Base-by-base conservation (phyloP, 2,113 vertebrate species). In the Ageneiosus marmoratus region DNA sequence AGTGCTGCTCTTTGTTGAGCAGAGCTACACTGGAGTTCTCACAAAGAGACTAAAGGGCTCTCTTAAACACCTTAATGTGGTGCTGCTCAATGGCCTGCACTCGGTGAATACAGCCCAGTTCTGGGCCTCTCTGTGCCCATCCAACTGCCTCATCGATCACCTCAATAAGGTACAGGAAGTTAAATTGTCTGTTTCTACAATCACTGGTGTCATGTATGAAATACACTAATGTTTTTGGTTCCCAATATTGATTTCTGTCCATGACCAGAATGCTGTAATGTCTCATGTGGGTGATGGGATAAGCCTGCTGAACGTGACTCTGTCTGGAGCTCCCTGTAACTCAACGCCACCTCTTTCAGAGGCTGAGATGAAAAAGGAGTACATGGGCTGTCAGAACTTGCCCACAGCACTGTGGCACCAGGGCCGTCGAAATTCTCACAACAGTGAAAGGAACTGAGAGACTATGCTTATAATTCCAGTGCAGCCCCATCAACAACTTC, bases 301-400 rank as follows among this genome's bases (percentile, higher is more conserved):
- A 0, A 88, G 91, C 7, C 90, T 94, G 22, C 75, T 95, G 46
- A 95, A 95, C 9, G 93, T 95, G 80, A 95, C 94, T 0, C 62
- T 95, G 85, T 91, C 94, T 0, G 94, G 95, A 0, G 94, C 94
- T 1, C 94, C 94, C 10, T 95, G 95, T 86, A 94, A 94, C 10
- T 90, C 89, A 79, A 94, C 92, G 0, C 95, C 95, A 0, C 93
- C 95, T 11, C 92, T 95, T 82, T 94, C 94, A 0, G 93, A 94
- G 4, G 89, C 88, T 0, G 94, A 95, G 85, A 87, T 94, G 89
- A 91, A 88, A 34, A 90, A 91, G 50, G 93, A 94, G 84, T 95
- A 94, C 88, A 93, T 94, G 88, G 94, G 95, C 87, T 95, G 95
- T 86, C 94, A 95, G 88, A 95, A 95, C 83, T 92, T 95, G n/a